Evolutionary conservation across 2,888 invertebrate genomes (phyloP).

Genomic region (Byasa hedistus): DNA sequence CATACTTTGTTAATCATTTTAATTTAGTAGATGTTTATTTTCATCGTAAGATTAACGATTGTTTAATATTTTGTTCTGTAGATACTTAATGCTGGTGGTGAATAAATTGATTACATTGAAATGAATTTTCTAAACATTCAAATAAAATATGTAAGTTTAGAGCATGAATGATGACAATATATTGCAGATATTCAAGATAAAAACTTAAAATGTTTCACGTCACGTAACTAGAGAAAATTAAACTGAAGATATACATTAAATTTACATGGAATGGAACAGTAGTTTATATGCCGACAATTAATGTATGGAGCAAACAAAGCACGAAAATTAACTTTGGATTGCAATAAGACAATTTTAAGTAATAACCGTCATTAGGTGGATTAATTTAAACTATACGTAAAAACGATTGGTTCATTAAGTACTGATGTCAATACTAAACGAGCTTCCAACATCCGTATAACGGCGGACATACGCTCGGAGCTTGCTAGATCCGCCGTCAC

Average conservation of each 20-base stretch:
- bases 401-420: not conserved
- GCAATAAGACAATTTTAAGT: no score
- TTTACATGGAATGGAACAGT: no score
- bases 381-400: not conserved
- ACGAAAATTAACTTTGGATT: no score
- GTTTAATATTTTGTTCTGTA: slow-evolving; percentile 12
- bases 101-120: slow-evolving; percentile 1
- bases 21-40: slow-evolving; percentile 12
- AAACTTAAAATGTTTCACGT: no score
- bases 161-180: no score
- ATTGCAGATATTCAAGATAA: no score
- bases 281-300: no score
- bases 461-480: not conserved
- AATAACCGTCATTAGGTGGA: no score
- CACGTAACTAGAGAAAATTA: no score
- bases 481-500: not conserved
- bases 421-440: not conserved
- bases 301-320: no score
- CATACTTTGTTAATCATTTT: slow-evolving; percentile 12
- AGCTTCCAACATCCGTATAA: not conserved
- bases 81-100: slow-evolving; percentile 5
- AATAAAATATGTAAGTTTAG: not conserved
- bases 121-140: slow-evolving; percentile 3
- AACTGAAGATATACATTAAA: no score
- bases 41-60: slow-evolving; percentile 9